Base-by-base conservation (phyloP, 2,888 invertebrate genomes). In the Agonopterix heracliana region DNA sequence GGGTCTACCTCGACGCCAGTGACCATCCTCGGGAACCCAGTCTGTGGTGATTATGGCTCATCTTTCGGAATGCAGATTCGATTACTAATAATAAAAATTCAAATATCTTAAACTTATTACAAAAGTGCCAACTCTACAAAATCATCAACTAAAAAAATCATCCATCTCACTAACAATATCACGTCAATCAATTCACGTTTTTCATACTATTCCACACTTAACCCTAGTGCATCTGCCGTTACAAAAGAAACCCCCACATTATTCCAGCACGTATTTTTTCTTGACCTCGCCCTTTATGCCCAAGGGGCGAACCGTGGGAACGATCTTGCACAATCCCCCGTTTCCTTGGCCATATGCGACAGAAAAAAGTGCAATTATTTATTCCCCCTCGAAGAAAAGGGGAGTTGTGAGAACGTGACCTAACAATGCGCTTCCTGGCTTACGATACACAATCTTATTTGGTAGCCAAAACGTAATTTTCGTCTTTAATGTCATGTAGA, bases 361-460 rank as follows among this genome's bases (percentile, higher is more conserved):
- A 83, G 84, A 87, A 88, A 88, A 88, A 88, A 88, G 84, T 87
- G 86, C 88, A 88, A 87, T 88, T 86, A 87, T 86, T 85, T 85
- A 85, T 86, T 85, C 86, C 84, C 84, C 86, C 83, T 81, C 81
- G 76, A 85, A 86, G 84, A 87, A 87, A 85, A 81, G 85, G 84
- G 85, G 86, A 85, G 85, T 79, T 85, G 87, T 87, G 87, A 82
- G 88, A 87, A 87, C 88, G 88, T 88, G 88, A 85, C 87, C 88
- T 78, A 85, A 88, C 88, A 88, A 88, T 86, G 80, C 74, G 85
- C 87, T 87, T 87, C 87, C 88, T 86, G 83, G 81, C 86, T 87
- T 86, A 83, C 83, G 82, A 81, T 80, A 79, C 77, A 76, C 73
- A 71, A 77, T 77, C 76, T 75, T 63, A 66, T 63, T 64, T 66